Conservation (phyloP, 2,888 invertebrate genomes). For the Nezara viridula region DNA sequence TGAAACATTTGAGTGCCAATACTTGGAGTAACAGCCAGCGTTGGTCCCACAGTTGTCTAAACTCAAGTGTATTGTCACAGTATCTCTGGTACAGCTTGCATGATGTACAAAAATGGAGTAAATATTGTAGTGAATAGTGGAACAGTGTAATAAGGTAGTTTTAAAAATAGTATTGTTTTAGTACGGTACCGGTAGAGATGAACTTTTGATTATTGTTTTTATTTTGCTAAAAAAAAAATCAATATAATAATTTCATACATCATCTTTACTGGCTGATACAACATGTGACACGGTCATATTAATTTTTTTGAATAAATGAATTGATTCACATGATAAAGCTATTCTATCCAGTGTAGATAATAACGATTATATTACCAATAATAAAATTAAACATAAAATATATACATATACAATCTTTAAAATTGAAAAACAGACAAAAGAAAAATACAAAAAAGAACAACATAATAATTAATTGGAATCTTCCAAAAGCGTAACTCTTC, state of each 20-base stretch:
- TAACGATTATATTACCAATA: slow-evolving; percentile 22
- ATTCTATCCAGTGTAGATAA: slow-evolving; percentile 1
- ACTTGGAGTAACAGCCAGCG: slow-evolving; percentile 22
- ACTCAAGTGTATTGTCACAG: not conserved
- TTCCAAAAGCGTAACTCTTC: not conserved
- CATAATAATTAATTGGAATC: not conserved
- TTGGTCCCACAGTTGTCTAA: slow-evolving; percentile 32
- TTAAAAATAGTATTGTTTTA: not conserved
- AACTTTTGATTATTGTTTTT: not conserved
- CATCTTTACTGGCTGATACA: slow-evolving; percentile 1
- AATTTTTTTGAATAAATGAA: slow-evolving; percentile 8
- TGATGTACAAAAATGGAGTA: not conserved
- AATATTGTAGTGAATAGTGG: not conserved
- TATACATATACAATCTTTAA: slow-evolving; percentile 32
- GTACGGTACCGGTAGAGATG: not conserved
- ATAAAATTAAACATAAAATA: slow-evolving; percentile 35
- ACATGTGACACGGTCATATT: not conserved
- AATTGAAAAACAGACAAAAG: slow-evolving; percentile 1
- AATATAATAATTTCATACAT: not conserved
- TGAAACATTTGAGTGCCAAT: not conserved
- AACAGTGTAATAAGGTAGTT: not conserved
- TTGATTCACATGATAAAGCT: not conserved
- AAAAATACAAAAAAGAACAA: not conserved
- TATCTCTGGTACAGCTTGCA: not conserved
- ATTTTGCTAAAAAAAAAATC: not conserved